Evolutionary conservation across 2,888 invertebrate genomes (phyloP).

Genomic region (Omphaloscelis lunosa): DNA sequence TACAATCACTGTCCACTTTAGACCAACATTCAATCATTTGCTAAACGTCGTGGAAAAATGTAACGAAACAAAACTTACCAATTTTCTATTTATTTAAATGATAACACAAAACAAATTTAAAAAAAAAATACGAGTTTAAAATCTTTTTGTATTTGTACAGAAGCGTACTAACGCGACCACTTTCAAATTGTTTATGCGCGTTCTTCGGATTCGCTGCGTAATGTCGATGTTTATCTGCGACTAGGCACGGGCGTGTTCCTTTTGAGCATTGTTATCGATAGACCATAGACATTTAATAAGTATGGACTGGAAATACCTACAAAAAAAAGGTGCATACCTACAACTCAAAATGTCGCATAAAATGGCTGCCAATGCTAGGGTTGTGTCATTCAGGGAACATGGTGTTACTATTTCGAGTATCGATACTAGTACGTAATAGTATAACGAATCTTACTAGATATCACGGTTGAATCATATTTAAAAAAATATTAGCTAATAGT

Average conservation of each 20-base stretch:
- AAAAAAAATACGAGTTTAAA: conserved; percentile 32
- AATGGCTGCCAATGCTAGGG: no score
- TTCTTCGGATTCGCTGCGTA: conserved; percentile 41
- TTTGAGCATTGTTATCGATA: conserved; percentile 25
- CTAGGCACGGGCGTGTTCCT: conserved; percentile 43
- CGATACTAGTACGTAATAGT: no score
- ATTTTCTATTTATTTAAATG: background rate
- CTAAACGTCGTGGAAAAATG: background rate
- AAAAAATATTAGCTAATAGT: no score
- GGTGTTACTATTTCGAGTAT: no score
- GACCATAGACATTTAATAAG: no score
- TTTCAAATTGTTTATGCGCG: conserved; percentile 46
- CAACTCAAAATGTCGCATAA: no score
- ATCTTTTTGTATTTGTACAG: background rate
- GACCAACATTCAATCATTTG: background rate
- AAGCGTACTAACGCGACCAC: conserved; percentile 25
- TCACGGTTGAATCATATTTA: no score
- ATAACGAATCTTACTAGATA: no score
- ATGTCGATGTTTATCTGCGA: conserved; percentile 37
- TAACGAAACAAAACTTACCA: conserved; percentile 41
- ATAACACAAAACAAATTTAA: conserved; percentile 15
- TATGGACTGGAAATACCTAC: no score
- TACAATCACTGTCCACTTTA: conserved; percentile 18
- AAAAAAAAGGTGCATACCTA: no score
- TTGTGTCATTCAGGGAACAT: no score